Percentiles rank a stretch among this genome's conserved stretches.
phyloP scores from a whole-genome alignment of 1,140 invertebrate genomes.

The Drosophila azteca region DNA sequence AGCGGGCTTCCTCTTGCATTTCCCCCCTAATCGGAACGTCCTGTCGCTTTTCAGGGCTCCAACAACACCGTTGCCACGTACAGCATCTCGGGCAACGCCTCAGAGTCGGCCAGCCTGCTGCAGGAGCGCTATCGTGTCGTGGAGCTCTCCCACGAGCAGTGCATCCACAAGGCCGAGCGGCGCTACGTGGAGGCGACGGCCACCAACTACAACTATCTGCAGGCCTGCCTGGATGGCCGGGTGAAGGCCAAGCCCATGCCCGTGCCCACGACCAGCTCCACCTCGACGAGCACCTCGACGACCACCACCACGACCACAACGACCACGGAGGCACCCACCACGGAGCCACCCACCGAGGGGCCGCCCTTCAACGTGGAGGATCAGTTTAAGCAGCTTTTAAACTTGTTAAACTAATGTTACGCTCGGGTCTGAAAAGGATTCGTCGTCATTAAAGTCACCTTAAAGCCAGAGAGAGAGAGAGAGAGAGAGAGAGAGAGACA shows the following conservation, averaged over 20 bases:
- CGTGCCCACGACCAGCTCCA: conserved; percentile 23
- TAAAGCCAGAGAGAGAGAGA: no score
- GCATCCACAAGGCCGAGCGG: conserved; percentile 57
- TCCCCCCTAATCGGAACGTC: no score
- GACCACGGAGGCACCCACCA: conserved; percentile 52
- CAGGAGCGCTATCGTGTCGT: conserved; percentile 75
- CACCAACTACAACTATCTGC: conserved; percentile 70
- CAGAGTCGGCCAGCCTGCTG: conserved; percentile 62
- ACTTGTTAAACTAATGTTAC: conserved; percentile 68
- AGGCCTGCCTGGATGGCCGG: conserved; percentile 69
- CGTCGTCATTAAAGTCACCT: conserved; percentile 27
- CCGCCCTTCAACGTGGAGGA: conserved; percentile 51
- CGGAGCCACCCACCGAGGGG: conserved; percentile 37
- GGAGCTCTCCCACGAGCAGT: conserved; percentile 68
- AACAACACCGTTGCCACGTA: conserved; percentile 75
- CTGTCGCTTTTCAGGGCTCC: conserved; percentile 46
- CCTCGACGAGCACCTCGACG: conserved; percentile 44
- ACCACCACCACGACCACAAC: conserved; percentile 59
- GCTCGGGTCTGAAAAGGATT: conserved; percentile 10
- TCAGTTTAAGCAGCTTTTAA: conserved; percentile 72
- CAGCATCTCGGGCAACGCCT: conserved; percentile 76
- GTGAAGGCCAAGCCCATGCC: conserved; percentile 50
- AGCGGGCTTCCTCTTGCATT: not conserved
- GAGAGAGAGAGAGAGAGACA: no score
- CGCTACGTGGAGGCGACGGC: conserved; percentile 64